These are phyloP conservation scores for Ophion ellenae DNA, from an alignment of 2,888 invertebrate genomes.

Conservation along the genomic window DNA sequence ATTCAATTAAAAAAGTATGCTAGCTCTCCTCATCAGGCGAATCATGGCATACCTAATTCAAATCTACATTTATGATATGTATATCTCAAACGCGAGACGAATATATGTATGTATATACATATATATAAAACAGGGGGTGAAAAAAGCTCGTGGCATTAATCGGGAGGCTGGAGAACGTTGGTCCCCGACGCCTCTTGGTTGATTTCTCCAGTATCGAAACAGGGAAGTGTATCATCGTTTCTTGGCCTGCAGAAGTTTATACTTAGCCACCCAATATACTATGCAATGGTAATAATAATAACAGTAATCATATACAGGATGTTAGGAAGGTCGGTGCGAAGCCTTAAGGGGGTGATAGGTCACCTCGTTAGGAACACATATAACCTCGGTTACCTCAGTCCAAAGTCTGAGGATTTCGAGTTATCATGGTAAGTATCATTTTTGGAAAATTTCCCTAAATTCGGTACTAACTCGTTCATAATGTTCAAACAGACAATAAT, in stretches of 20 bases:
- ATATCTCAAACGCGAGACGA: slow-evolving; percentile 37
- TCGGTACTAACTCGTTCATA: too few relatives aligned
- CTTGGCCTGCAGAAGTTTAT: not conserved
- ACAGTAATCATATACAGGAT: too few relatives aligned
- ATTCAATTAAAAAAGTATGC: slow-evolving; percentile 59
- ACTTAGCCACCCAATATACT: too few relatives aligned
- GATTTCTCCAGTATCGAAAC: not conserved
- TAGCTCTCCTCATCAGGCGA: slow-evolving; percentile 40
- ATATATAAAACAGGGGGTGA: not conserved
- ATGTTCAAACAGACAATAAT: too few relatives aligned
- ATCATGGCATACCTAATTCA: slow-evolving; percentile 66
- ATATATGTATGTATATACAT: not conserved
- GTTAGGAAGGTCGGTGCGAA: too few relatives aligned
- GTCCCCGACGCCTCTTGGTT: not conserved
- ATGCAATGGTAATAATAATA: not conserved
- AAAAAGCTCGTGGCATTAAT: slow-evolving; percentile 13
- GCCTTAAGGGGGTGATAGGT: too few relatives aligned
- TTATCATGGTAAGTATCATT: too few relatives aligned
- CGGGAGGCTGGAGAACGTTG: slow-evolving; percentile 33
- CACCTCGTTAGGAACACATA: too few relatives aligned
- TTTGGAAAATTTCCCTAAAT: too few relatives aligned
- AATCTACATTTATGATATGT: slow-evolving; percentile 46
- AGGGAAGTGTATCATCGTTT: not conserved
- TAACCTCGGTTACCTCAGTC: too few relatives aligned
- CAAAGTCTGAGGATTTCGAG: too few relatives aligned